phyloP scores from a whole-genome alignment of 2,113 vertebrate genomes.

The Blennius ocellaris region DNA sequence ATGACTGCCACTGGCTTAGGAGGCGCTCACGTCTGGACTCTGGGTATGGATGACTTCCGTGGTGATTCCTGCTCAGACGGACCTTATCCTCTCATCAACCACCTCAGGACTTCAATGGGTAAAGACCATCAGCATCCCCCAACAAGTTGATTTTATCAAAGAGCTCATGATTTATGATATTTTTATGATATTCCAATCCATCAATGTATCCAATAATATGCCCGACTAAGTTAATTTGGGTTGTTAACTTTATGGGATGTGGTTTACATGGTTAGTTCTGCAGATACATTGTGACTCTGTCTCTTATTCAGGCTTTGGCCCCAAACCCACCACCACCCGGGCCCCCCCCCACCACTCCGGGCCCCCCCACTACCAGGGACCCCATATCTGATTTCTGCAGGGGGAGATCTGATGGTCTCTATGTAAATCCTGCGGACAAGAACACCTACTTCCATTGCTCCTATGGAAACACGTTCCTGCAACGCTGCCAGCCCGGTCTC shows the following conservation, averaged over 20 bases:
- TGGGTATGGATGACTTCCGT: conserved; percentile 87
- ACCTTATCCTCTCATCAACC: conserved; percentile 80
- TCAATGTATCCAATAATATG: too few relatives aligned
- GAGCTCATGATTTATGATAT: too few relatives aligned
- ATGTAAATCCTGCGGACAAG: conserved; percentile 62
- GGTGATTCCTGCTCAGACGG: conserved; percentile 81
- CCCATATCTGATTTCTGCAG: conserved; percentile 72
- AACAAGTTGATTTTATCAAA: too few relatives aligned
- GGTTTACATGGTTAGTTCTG: too few relatives aligned
- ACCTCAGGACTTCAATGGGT: conserved; percentile 80
- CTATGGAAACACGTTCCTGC: conserved; percentile 73
- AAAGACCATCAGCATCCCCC: conserved; percentile 17
- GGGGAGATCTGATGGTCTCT: conserved; percentile 79
- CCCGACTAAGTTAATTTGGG: too few relatives aligned
- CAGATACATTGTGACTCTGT: not conserved
- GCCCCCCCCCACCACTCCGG: conserved; percentile 71
- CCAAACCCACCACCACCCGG: conserved; percentile 76
- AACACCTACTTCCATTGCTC: conserved; percentile 80
- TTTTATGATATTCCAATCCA: too few relatives aligned
- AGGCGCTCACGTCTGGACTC: conserved; percentile 86
- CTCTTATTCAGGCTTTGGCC: conserved; percentile 64
- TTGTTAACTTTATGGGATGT: too few relatives aligned
- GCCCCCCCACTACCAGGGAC: conserved; percentile 74
- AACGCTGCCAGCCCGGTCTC: conserved; percentile 79
- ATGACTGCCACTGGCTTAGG: conserved; percentile 79